Evolutionary conservation across 2,797 vertebrate species (phyloP), one percentile per base, ranked within the genome.

Genomic region (Poecilia velifera): DNA sequence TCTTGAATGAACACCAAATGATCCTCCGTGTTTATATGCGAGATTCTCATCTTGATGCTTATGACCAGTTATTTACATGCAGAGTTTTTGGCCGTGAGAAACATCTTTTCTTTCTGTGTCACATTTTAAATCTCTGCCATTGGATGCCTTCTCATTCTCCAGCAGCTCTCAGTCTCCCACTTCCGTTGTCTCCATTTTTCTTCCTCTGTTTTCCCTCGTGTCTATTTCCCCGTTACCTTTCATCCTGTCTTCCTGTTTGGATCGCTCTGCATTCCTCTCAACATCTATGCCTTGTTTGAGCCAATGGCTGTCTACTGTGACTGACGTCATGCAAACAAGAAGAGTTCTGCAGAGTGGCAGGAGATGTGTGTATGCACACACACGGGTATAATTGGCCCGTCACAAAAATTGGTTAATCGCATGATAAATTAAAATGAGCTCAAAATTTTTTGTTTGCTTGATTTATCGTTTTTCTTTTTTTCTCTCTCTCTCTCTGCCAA

Each of bases 41-140:
- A 31, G 72, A 47, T 49, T 72, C 51, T 5, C n/a, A 73, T 28
- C 82, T 78, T 55, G 76, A 49, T 76, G 53, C 62, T 85, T 72
- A 80, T 88, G 82, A 86, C 79, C 88, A 85, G 87, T 86, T 66
- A 82, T 78, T 86, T 85, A 79, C 82, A 77, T 85, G 82, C 90
- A 88, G 55, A 49, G 16, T 77, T 75, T 75, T 20, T 73, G 87
- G 77, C 84, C 88, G 55, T 73, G 85, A 83, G 78, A 49, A 10
- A 47, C 45, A 25, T 8, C 3, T 53, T 20, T 46, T 3, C 18
- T 5, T 28, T 6, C 53, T 45, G 45, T 22, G 2, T 73, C 0
- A 74, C 34, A 66, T 47, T 70, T 73, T 43, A 12, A 34, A 84
- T 64, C 39, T 74, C 34, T 76, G 36, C 18, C 49, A 71, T 72